A percentile compares a stretch with the other conserved stretches of the same genome.
These are phyloP conservation scores for Etheostoma cragini DNA, from an alignment of 2,113 vertebrate genomes.

Conservation along the genomic window DNA sequence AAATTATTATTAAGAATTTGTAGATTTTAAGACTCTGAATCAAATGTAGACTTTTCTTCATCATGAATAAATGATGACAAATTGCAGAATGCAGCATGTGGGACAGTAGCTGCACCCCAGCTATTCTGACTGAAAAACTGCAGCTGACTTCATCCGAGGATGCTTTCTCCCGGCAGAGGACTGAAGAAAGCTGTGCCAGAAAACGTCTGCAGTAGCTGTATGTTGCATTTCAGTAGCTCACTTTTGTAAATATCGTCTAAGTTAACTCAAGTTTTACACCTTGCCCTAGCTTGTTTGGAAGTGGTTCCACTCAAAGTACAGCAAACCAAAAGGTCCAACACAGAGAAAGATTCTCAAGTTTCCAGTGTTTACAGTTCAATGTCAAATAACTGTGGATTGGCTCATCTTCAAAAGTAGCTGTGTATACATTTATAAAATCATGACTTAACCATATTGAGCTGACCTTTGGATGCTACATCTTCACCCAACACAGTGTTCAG, in stretches of 20 bases:
- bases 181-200: constrained; percentile 18
- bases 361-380: not conserved
- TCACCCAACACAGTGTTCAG: not conserved
- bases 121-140: constrained; percentile 18
- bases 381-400: not conserved
- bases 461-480: not conserved
- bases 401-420: not conserved
- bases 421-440: not conserved
- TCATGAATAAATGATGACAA: not conserved
- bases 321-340: not conserved
- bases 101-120: constrained; percentile 8
- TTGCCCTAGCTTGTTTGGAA: not conserved
- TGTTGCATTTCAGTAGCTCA: not conserved
- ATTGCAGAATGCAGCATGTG: not conserved
- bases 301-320: too few species aligned
- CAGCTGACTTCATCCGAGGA: constrained; percentile 1
- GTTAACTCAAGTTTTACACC: not conserved
- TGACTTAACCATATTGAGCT: not conserved
- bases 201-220: not conserved
- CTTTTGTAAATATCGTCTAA: not conserved
- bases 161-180: not conserved
- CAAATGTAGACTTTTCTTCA: not conserved
- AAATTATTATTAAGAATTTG: not conserved
- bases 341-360: not conserved
- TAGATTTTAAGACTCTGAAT: not conserved